Base-by-base conservation (phyloP, 2,888 invertebrate genomes). In the Sialis fuliginosa region DNA sequence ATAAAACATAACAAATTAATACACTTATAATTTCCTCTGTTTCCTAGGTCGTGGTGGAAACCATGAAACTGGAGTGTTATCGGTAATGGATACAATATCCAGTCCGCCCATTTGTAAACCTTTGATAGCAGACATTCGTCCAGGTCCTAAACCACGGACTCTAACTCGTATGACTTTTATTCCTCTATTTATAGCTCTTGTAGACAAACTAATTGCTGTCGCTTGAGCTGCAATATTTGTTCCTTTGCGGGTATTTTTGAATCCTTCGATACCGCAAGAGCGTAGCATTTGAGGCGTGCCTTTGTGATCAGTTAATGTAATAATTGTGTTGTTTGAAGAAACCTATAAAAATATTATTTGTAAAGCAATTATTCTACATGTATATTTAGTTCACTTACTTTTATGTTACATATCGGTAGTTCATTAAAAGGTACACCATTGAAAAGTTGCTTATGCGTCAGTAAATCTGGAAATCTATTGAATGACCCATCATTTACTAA, bases 141-240 rank as follows among this genome's bases (percentile, higher is more conserved):
- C 93, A 44, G 92, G 86, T 30, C 93, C 93, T 39, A 93, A 61
- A 0, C 93, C 93, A 59, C 75, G 75, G 5, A 93, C 76, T 58
- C 75, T 71, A 0, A 93, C 81, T 56, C 89, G 70, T 1, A 91
- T 71, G 42, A 78, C 80, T 62, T 77, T 81, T 52, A 79, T 69
- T 6, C 92, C 92, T 57, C 72, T 68, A 48, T 79, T 77, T 46
- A 81, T 58, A 1, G 79, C 77, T 75, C 72, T 78, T 49, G 69
- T 67, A 53, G 84, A 82, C 55, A 92, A 67, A 48, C 72, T 77
- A 47, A 92, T 78, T 30, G 89, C 95, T 30, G 93, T 88, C 8
- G 93, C 87, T 66, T 97, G 95, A 2, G 93, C 96, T 37, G 96
- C 96, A 57, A 96, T 84, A 61, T 92, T 95, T 5, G 96, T 96